A percentile compares a stretch with the other conserved stretches of the same genome.
Evolutionary conservation across 1,140 invertebrate genomes (phyloP).

Genomic region (Cotesia vestalis): DNA sequence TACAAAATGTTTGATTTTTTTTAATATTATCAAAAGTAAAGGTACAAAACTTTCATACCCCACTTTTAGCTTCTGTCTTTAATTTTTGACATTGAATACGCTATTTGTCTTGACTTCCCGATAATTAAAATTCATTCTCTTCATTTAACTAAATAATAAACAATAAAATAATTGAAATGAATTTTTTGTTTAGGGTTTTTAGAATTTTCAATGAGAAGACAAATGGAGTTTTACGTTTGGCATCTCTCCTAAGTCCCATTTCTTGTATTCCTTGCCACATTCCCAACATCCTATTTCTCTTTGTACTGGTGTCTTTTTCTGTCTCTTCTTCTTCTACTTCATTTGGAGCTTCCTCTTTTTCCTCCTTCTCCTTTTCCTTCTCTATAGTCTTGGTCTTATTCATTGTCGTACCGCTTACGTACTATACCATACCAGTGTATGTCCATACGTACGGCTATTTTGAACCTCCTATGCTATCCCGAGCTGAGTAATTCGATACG

Average conservation of each 20-base stretch:
- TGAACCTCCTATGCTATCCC: constrained; percentile 8
- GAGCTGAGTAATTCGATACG: constrained; percentile 25
- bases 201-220: constrained; percentile 3
- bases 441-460: constrained; percentile 20
- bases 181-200: not conserved
- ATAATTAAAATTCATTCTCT: too few species aligned
- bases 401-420: constrained; percentile 13
- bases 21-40: too few species aligned
- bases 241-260: constrained; percentile 9
- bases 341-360: not conserved
- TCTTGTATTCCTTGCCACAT: constrained; percentile 11
- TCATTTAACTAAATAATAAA: too few species aligned
- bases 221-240: constrained; percentile 10
- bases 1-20: too few species aligned
- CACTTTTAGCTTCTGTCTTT: too few species aligned
- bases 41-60: too few species aligned
- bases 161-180: not conserved
- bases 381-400: not conserved
- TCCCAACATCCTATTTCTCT: constrained; percentile 9
- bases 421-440: not conserved
- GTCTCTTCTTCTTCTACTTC: not conserved
- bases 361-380: not conserved
- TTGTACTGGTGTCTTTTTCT: not conserved
- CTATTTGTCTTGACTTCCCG: too few species aligned
- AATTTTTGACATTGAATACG: too few species aligned